Percentiles rank a stretch among this genome's conserved stretches.
Conservation (phyloP, 2,113 vertebrate genomes). For the Odobenus rosmarus region DNA sequence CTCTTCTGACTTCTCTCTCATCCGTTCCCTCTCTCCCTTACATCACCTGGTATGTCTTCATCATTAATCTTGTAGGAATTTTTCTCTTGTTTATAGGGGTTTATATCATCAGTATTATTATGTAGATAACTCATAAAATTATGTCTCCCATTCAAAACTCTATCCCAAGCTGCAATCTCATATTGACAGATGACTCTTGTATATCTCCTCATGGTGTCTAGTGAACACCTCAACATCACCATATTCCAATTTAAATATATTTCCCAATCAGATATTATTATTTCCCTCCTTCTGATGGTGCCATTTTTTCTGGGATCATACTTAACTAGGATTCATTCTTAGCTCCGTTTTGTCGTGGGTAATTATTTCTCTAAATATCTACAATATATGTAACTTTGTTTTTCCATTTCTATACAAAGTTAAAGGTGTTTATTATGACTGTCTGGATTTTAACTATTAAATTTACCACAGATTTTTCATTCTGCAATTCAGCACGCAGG, state of each 20-base stretch:
- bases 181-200: not conserved
- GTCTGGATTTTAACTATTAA: not conserved
- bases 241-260: not conserved
- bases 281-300: not conserved
- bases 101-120: not conserved
- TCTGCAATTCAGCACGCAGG: not conserved
- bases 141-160: not conserved
- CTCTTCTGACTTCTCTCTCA: not conserved
- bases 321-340: not conserved
- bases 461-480: not conserved
- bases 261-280: not conserved
- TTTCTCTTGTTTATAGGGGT: not conserved
- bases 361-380: not conserved
- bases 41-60: not conserved
- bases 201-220: not conserved
- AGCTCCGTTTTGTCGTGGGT: not conserved
- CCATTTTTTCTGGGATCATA: not conserved
- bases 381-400: not conserved
- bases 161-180: not conserved
- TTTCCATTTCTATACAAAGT: not conserved
- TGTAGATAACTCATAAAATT: not conserved
- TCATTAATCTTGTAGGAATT: not conserved
- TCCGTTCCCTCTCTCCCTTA: not conserved
- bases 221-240: not conserved
- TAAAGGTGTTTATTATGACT: not conserved